phyloP scores from a whole-genome alignment of 2,113 vertebrate species.

The Bolborhynchus lineola region DNA sequence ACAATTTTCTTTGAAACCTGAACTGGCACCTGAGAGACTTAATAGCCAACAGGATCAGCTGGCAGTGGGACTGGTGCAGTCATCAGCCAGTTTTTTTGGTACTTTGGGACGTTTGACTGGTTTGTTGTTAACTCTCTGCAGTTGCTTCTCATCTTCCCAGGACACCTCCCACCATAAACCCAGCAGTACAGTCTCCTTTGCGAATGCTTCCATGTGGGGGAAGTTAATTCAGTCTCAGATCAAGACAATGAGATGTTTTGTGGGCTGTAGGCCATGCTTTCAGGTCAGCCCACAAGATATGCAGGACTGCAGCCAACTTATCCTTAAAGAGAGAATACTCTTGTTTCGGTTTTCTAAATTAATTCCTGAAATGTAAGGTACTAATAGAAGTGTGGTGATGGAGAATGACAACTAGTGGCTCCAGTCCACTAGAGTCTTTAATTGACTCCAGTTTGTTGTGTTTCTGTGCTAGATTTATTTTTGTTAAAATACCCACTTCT shows the following conservation, averaged over 20 bases:
- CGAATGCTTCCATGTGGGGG: slow-evolving; percentile 1
- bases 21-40: neutral
- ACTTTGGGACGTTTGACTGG: neutral
- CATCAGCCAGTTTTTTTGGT: neutral
- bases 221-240: neutral
- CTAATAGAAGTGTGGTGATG: neutral
- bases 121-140: neutral
- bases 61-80: neutral
- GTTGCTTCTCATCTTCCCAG: neutral
- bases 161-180: neutral
- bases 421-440: neutral
- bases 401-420: neutral
- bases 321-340: neutral
- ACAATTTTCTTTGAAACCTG: neutral
- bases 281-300: slow-evolving; percentile 6
- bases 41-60: neutral
- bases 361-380: slow-evolving; percentile 14
- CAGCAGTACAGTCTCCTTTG: neutral
- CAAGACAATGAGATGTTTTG: neutral
- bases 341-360: slow-evolving; percentile 10
- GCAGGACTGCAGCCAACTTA: neutral
- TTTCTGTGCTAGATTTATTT: neutral
- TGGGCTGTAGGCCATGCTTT: neutral
- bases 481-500: neutral
- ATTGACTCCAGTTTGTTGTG: neutral